Base-by-base conservation (phyloP, 2,888 invertebrate genomes). In the Agelastica alni region DNA sequence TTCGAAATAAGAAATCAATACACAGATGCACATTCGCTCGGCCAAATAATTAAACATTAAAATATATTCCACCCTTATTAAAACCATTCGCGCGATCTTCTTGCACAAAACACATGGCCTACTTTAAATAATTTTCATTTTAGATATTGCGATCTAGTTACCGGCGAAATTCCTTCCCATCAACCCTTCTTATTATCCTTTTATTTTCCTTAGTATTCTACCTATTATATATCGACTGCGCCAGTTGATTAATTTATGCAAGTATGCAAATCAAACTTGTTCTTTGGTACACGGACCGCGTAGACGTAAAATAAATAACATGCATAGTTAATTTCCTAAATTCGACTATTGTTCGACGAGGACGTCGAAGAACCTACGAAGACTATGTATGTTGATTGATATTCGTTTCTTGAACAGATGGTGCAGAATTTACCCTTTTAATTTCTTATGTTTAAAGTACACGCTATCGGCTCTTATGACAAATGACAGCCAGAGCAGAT, bases 251-350 rank as follows among this genome's bases (percentile, higher is more conserved):
- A 60, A 61, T 64, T 47, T 41, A 63, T 64, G 64, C 64, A 53
- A 59, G 49, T 63, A 65, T 65, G 64, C 61, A 63, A 65, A 65
- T 65, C 47, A 39, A 60, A 56, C 58, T 53, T 53, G 56, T 63
- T 63, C 56, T 60, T 63, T 61, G 62, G 60, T 61, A 60, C n/a
- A n/a, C 45, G 44, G 48, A 46, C 42, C 46, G 41, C 41, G 45
- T 53, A 44, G 28, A 54, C 4, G 37, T 39, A 57, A 56, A 55
- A 44, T 62, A 62, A 64, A 64, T 64, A 64, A 59, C 61, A 62
- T 64, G 64, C 64, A 64, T 64, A 64, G 64, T 63, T 64, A 64
- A 65, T 65, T 65, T 52, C n/a, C 45, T 32, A 56, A 56, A 56
- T 56, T 55, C 37, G 41, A 34, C 31, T 46, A 61, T 61, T 61